Evolutionary conservation across 2,797 vertebrate species (phyloP).

Genomic region (Cirrhinus molitorella): DNA sequence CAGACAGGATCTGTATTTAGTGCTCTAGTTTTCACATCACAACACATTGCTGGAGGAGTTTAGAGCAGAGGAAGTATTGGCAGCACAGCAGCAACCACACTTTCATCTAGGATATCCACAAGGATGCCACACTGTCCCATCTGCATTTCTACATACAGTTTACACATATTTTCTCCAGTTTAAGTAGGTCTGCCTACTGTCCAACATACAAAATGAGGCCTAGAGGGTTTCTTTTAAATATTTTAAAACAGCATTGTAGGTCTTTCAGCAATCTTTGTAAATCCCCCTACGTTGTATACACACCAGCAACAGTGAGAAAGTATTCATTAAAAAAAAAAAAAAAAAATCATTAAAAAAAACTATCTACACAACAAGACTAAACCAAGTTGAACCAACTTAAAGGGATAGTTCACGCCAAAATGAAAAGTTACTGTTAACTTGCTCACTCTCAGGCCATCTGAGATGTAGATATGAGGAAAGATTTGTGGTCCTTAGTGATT

Average conservation of each 20-base stretch:
- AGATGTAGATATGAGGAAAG: too few species aligned
- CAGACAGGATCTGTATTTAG: slow-evolving; percentile 30
- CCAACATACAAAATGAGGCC: neutral
- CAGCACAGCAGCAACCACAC: neutral
- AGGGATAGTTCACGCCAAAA: neutral
- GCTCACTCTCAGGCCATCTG: neutral
- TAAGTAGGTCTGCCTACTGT: neutral
- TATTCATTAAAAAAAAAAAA: neutral
- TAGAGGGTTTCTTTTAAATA: neutral
- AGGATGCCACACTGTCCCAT: slow-evolving; percentile 9
- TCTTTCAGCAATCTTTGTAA: neutral
- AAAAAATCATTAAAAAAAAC: neutral
- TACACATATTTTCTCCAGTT: neutral
- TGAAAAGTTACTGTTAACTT: neutral
- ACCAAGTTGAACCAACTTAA: neutral
- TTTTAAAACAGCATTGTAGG: neutral
- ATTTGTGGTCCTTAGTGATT: neutral
- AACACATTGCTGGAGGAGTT: slow-evolving; percentile 32
- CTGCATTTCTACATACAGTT: slow-evolving; percentile 26
- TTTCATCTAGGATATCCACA: slow-evolving; percentile 32
- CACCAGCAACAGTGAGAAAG: neutral
- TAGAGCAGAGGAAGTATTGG: slow-evolving; percentile 5
- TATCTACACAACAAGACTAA: neutral
- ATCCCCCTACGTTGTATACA: neutral
- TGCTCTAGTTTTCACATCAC: slow-evolving; percentile 34